phyloP scores from a whole-genome alignment of 2,888 invertebrate genomes.

The Apodemia mormo region DNA sequence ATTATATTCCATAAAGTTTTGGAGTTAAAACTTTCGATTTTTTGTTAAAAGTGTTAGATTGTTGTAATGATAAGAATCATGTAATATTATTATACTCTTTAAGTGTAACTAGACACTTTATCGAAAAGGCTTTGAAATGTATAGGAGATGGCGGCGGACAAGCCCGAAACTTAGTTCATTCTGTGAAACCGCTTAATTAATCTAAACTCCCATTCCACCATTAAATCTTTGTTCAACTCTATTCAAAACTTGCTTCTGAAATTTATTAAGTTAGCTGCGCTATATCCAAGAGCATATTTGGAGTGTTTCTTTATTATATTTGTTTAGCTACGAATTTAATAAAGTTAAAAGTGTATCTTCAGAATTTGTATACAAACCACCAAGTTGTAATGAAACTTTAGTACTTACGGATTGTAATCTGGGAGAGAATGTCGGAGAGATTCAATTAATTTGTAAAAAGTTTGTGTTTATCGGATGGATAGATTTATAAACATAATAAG shows the following conservation, averaged over 20 bases:
- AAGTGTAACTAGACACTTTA: no score
- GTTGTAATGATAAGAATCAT: not conserved
- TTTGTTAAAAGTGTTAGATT: no score
- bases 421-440: slow-evolving; percentile 1
- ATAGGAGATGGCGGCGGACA: no score
- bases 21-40: no score
- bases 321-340: slow-evolving; percentile 5
- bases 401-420: slow-evolving; percentile 4
- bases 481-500: slow-evolving; percentile 3
- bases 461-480: slow-evolving; percentile 14
- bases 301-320: slow-evolving; percentile 14
- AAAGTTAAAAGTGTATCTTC: slow-evolving; percentile 12
- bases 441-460: slow-evolving; percentile 13
- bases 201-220: not conserved
- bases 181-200: not conserved
- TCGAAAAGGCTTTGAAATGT: no score
- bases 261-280: not conserved
- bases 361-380: not conserved
- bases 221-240: slow-evolving; percentile 16
- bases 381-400: slow-evolving; percentile 15
- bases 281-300: not conserved
- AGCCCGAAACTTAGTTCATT: not conserved
- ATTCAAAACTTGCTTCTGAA: slow-evolving; percentile 12
- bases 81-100: no score
- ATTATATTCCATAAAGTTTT: no score